phyloP scores from a whole-genome alignment of 2,113 vertebrate genomes.

The Sterna hirundo region DNA sequence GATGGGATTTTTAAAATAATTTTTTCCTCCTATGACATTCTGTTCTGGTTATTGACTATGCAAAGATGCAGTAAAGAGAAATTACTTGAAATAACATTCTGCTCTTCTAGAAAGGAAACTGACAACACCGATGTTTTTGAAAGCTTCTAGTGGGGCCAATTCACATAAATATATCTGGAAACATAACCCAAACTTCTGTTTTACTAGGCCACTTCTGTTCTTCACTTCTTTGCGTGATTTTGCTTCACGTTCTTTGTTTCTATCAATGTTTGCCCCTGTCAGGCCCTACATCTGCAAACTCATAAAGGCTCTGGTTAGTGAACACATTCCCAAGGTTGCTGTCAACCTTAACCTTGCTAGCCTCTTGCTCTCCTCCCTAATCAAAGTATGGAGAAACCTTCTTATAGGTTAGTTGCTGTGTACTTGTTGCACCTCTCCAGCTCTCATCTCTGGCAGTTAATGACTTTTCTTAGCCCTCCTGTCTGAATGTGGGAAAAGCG shows the following conservation, averaged over 20 bases:
- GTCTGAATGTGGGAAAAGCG: accelerated
- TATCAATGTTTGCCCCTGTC: not conserved
- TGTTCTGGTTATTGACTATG: not conserved
- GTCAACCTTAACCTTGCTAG: not conserved
- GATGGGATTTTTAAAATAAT: not conserved
- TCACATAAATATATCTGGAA: not conserved
- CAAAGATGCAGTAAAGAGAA: not conserved
- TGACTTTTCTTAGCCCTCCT: not conserved
- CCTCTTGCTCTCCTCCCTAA: not conserved
- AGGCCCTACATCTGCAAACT: not conserved
- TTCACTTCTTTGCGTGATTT: not conserved
- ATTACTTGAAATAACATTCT: not conserved
- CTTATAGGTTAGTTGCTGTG: not conserved
- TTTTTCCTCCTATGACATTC: not conserved
- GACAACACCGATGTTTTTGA: not conserved
- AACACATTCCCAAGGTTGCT: not conserved
- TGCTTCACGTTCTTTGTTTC: not conserved
- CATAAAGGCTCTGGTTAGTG: not conserved
- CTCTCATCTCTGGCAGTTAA: not conserved
- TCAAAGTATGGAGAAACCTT: not conserved
- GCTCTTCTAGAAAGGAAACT: not conserved
- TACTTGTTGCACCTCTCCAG: not conserved
- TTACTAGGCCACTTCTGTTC: not conserved
- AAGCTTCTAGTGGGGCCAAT: not conserved
- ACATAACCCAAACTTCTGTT: not conserved